Evolutionary conservation across 2,888 invertebrate species (phyloP).

Genomic region (Rhopalosiphum nymphaeae): DNA sequence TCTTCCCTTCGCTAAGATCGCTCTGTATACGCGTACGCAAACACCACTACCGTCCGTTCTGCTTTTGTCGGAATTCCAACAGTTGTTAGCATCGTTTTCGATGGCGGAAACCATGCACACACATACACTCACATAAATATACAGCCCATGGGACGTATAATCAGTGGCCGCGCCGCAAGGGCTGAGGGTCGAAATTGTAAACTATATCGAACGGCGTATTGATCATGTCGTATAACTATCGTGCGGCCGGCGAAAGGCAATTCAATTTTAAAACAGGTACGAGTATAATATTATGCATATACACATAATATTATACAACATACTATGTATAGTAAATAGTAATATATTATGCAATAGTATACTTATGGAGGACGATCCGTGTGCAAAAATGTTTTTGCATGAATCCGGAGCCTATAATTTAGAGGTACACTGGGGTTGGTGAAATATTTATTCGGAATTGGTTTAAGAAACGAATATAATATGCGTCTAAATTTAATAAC

Average conservation of each 20-base stretch:
- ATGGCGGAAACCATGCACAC: neutral
- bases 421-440: neutral
- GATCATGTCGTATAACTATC: neutral
- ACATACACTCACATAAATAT: neutral
- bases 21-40: neutral
- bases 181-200: slow-evolving; percentile 36
- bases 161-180: slow-evolving; percentile 18
- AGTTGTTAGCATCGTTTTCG: slow-evolving; percentile 15
- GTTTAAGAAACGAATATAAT: neutral
- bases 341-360: neutral
- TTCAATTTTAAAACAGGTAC: neutral
- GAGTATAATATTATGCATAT: neutral
- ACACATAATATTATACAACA: neutral
- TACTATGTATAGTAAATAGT: neutral
- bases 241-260: neutral
- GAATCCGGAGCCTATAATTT: neutral
- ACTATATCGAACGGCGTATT: slow-evolving; percentile 10
- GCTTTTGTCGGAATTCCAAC: slow-evolving; percentile 43
- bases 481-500: neutral
- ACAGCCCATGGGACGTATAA: slow-evolving; percentile 50
- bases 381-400: neutral
- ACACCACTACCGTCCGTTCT: neutral
- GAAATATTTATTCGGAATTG: neutral
- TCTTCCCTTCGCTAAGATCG: neutral
- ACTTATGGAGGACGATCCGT: neutral